Evolutionary conservation across 2,797 vertebrate genomes (phyloP), one percentile per base, ranked within the genome.

Genomic region (Triplophysa bombifrons): DNA sequence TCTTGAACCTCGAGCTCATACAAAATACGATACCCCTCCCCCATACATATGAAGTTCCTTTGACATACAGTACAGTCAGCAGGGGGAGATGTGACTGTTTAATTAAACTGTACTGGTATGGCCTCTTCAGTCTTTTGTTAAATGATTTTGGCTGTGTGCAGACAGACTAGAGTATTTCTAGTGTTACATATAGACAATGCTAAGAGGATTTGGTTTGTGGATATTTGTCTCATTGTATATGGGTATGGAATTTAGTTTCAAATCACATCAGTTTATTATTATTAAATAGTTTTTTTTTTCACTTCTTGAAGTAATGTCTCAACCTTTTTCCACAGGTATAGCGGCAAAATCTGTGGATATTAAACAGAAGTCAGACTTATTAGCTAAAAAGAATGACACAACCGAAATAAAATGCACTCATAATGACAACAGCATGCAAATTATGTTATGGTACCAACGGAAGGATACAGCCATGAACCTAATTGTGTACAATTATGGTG

Each of bases 401-500:
- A 27, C 53, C 48, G 19, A 68, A 16, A 27, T 74, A 19, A 51
- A 0, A 0, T 80, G 72, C 14, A 74, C 2, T 1, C 53, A 80
- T 69, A 3, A 80, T 68, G 78, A 80, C 41, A 74, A 3, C 25
- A 2, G 7, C 41, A 67, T 51, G 44, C 13, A 4, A 38, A 2
- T 38, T 10, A 83, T 83, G 82, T 46, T 55, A n/a, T 80, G 82
- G 82, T 83, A 83, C 61, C 61, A 72, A 17, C 73, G 76, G n/a
- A 72, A 76, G 68, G 60, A 75, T 53, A 48, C 56, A 60, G 67
- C 58, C 25, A 44, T 77, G 38, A 8, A 0, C 12, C 56, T 82
- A 34, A 74, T 82, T 1, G 25, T 27, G 3, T 64, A 22, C 6
- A 63, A 27, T n/a, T 69, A 56, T 3, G 3, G 78, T 61, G 1